Evolutionary conservation across 2,113 vertebrate genomes (phyloP), one percentile per base, ranked within the genome.

Genomic region (Phyllostomus hastatus): DNA sequence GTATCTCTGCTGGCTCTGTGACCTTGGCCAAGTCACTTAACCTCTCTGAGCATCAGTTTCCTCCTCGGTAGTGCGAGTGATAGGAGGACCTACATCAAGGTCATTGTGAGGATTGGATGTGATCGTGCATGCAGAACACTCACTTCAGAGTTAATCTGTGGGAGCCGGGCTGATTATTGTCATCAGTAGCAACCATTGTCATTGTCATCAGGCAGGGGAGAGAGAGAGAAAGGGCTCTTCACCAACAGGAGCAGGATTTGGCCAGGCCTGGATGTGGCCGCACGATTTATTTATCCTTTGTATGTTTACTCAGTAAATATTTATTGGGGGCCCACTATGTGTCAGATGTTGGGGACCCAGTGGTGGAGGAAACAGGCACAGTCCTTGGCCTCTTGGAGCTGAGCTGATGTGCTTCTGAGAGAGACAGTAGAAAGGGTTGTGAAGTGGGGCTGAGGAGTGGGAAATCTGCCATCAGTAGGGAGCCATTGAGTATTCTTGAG

Each of bases 101-200:
- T 83, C 75, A 15, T 20, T 38, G 41, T 28, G 67, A 73, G 83
- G 48, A 8, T 2, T 10, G 43, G 64, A 5, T 43, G 14, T 35
- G 50, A 26, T 5, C 0, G 0, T n/a, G 22, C 5, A 0, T 41
- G 17, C 3, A 7, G 17, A 33, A 33, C 22, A 2, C 57, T 61
- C 41, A 10, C 7, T 54, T 57, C 41, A 8, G 20, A 33, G 35
- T 87, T 72, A 1, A 52, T 22, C 48, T 28, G 5, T 15, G 69
- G 75, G 81, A 33, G 31, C 81, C 2, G 35, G 38, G 28, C 73
- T 52, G 72, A 8, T 33, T 5, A 0, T 57, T 20, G 28, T 35
- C 79, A 43, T 31, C 50, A 6, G 14, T 16, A 43, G n/a, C 38
- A 5, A 4, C n/a, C 4, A 0, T 17, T 1, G 1, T 75, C 48